Conservation (phyloP, 2,797 vertebrate genomes). For the Anableps anableps region DNA sequence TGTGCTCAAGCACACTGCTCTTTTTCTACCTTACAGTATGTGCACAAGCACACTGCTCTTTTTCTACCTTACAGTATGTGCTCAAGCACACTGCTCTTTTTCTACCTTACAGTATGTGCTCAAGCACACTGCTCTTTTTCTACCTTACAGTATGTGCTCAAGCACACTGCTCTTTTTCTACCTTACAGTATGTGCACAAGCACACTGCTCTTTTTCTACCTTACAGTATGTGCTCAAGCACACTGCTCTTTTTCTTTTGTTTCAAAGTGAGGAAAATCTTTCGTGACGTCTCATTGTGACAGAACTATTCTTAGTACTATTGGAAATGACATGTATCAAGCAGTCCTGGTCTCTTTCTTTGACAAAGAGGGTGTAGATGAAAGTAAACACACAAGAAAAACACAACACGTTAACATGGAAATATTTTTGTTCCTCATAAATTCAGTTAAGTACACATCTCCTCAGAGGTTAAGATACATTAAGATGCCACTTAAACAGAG, state of each 20-base stretch:
- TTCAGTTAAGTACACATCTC: not conserved
- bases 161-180: too few species aligned
- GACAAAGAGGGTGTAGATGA: not conserved
- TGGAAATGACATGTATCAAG: not conserved
- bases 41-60: too few species aligned
- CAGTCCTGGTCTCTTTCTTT: not conserved
- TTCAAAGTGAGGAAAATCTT: not conserved
- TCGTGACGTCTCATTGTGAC: not conserved
- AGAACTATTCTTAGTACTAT: not conserved
- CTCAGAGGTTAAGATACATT: not conserved
- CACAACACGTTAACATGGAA: not conserved
- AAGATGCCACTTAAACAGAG: not conserved
- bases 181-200: too few species aligned
- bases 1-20: too few species aligned
- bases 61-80: too few species aligned
- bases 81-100: too few species aligned
- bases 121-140: too few species aligned
- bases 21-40: too few species aligned
- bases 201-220: too few species aligned
- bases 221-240: not conserved
- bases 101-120: too few species aligned
- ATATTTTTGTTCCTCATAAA: not conserved
- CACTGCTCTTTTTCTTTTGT: not conserved
- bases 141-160: too few species aligned
- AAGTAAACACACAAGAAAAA: not conserved